These are phyloP conservation scores for Dendrocincla tyrannina DNA, from an alignment of 2,797 vertebrate species.

Conservation along the genomic window DNA sequence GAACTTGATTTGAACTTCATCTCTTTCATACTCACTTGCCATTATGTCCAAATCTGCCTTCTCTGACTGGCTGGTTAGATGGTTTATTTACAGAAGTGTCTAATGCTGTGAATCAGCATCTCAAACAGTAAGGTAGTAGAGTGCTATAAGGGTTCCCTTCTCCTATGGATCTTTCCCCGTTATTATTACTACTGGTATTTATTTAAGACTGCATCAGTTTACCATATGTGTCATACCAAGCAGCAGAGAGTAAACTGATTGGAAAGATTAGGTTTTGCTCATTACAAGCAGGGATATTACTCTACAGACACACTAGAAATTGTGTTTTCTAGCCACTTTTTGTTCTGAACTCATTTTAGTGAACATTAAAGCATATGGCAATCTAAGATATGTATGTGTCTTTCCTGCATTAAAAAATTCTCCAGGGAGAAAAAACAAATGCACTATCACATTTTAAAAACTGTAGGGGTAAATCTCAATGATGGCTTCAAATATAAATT, in stretches of 20 bases:
- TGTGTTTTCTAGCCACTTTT: constrained; percentile 3
- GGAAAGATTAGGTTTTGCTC: not conserved
- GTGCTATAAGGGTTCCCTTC: not conserved
- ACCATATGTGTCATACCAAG: not conserved
- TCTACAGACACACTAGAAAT: not conserved
- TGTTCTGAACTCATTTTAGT: constrained; percentile 16
- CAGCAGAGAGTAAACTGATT: not conserved
- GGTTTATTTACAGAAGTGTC: not conserved
- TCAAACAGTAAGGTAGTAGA: not conserved
- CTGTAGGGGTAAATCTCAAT: not conserved
- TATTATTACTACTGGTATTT: not conserved
- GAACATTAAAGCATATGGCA: constrained; percentile 25
- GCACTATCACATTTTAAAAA: not conserved
- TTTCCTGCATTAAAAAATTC: not conserved
- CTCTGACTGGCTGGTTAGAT: not conserved
- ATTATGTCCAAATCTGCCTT: not conserved
- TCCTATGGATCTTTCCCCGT: not conserved
- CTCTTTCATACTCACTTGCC: not conserved
- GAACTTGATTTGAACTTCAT: not conserved
- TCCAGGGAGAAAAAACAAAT: not conserved
- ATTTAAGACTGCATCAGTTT: not conserved
- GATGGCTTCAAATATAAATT: not conserved
- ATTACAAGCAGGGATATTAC: constrained; percentile 14
- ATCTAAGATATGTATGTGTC: not conserved
- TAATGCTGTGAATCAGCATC: not conserved